A percentile compares a stretch with the other conserved stretches of the same genome.
Conservation (phyloP, 2,797 vertebrate genomes). For the Mionectes olivaceus region DNA sequence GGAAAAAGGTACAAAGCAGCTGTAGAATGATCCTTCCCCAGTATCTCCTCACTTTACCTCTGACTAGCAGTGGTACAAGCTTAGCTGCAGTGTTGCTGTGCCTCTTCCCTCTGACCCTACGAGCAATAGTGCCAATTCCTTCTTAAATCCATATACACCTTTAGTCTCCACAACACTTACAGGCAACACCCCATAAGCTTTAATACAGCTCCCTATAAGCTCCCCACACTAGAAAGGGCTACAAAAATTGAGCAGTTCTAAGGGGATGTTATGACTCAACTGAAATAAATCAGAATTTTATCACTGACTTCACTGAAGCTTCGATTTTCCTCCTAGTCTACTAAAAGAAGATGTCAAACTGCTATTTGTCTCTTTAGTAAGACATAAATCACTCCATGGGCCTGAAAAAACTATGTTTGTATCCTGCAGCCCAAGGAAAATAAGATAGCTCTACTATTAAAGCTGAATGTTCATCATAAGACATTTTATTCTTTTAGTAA, state of each 20-base stretch:
- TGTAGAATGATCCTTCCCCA: not conserved
- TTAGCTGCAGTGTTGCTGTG: not conserved
- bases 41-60: not conserved
- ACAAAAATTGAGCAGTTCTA: not conserved
- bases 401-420: not conserved
- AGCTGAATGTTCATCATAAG: not conserved
- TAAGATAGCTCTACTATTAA: not conserved
- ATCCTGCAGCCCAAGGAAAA: not conserved
- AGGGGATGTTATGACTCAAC: not conserved
- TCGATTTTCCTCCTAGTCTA: not conserved
- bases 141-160: not conserved
- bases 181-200: not conserved
- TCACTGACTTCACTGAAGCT: not conserved
- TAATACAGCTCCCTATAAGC: not conserved
- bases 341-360: constrained; percentile 3
- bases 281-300: constrained; percentile 41
- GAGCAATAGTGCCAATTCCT: not conserved
- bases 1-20: not conserved
- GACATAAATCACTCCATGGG: not conserved
- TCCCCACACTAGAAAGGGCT: not conserved
- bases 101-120: not conserved
- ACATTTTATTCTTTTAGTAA: not conserved
- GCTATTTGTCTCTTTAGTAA: constrained; percentile 1
- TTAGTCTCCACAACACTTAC: not conserved
- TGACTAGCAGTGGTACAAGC: not conserved